Evolutionary conservation across 2,888 invertebrate genomes (phyloP).

Genomic region (Bhutanitis thaidina): DNA sequence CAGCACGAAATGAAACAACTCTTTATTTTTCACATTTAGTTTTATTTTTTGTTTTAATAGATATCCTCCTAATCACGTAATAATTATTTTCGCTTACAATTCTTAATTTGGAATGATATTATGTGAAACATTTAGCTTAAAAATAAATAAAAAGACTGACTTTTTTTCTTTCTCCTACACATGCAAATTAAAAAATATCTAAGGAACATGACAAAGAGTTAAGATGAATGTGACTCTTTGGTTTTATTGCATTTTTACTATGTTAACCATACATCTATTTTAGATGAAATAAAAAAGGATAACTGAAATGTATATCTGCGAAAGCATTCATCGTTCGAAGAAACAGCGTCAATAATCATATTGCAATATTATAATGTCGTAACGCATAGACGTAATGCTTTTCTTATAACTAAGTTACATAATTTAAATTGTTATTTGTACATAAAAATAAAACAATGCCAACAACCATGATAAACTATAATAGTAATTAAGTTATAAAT

Average conservation of each 20-base stretch:
- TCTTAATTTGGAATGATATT: conserved; percentile 78
- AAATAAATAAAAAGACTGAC: conserved; percentile 71
- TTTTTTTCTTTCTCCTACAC: conserved; percentile 43
- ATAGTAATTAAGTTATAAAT: conserved; percentile 68
- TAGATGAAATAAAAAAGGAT: conserved; percentile 35
- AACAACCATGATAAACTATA: conserved; percentile 75
- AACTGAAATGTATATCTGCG: conserved; percentile 24
- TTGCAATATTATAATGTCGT: conserved; percentile 29
- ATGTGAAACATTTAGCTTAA: conserved; percentile 70
- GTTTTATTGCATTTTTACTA: conserved; percentile 53
- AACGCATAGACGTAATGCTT: conserved; percentile 34
- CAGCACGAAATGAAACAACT: conserved; percentile 17
- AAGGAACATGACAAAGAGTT: conserved; percentile 70
- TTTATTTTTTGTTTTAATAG: conserved; percentile 65
- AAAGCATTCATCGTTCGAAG: conserved; percentile 41
- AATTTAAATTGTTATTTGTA: conserved; percentile 76
- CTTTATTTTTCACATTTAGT: conserved; percentile 53
- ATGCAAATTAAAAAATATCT: conserved; percentile 49
- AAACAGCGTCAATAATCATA: conserved; percentile 34
- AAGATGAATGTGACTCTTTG: conserved; percentile 69
- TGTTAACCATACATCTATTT: conserved; percentile 32
- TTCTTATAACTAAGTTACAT: conserved; percentile 65
- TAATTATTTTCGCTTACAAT: conserved; percentile 70
- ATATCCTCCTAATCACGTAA: conserved; percentile 68
- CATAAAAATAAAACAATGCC: conserved; percentile 72